Conservation (phyloP, 2,113 vertebrate genomes). For the Petrocephalus zakoni region DNA sequence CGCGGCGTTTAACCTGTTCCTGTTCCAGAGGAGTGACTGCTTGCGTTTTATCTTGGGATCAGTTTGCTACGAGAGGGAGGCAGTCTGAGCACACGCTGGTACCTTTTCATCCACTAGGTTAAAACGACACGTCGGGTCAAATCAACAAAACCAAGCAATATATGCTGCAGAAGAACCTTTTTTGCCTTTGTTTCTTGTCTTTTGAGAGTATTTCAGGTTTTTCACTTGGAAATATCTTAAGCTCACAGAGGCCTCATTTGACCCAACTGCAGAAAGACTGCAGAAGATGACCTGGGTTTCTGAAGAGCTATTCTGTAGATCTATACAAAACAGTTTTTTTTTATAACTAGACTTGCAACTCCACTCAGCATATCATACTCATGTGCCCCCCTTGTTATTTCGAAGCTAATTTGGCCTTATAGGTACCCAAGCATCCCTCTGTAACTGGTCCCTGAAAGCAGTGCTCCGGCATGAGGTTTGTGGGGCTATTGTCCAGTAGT, state of each 20-base stretch:
- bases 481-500: background rate
- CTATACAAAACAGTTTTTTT: background rate
- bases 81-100: background rate
- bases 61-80: background rate
- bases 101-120: background rate
- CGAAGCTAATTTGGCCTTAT: background rate
- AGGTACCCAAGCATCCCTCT: background rate
- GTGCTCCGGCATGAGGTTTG: background rate
- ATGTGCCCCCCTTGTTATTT: background rate
- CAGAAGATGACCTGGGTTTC: background rate
- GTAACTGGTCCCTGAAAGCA: background rate
- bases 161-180: background rate
- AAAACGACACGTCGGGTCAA: background rate
- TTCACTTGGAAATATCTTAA: background rate
- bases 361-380: background rate
- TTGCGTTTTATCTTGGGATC: slow-evolving; percentile 6
- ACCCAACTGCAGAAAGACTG: background rate
- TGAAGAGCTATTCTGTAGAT: background rate
- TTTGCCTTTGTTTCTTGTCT: background rate
- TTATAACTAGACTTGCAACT: background rate
- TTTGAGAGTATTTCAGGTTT: background rate
- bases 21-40: slow-evolving; percentile 2
- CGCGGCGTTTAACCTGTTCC: slow-evolving; percentile 7
- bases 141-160: background rate
- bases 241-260: background rate